Percentiles rank a stretch among this genome's conserved stretches.
Conservation (phyloP, 2,888 invertebrate species). For the Alviniconcha strummeri region DNA sequence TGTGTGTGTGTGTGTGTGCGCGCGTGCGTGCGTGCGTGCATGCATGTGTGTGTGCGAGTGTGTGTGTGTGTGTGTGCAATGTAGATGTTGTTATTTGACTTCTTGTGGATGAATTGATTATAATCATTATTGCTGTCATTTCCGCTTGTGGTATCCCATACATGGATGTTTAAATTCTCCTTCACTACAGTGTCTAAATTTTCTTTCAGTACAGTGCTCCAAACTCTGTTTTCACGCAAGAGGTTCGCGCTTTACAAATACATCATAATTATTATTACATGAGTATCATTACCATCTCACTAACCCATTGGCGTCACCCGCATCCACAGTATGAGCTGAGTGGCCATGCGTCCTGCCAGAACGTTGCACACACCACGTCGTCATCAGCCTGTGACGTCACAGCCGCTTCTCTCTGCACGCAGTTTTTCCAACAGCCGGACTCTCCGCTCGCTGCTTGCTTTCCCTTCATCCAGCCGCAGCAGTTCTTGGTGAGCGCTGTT, state of each 20-base stretch:
- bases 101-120: too few relatives aligned
- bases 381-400: neutral
- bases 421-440: neutral
- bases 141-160: too few relatives aligned
- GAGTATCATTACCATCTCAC: too few relatives aligned
- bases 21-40: neutral
- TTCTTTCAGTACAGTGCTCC: too few relatives aligned
- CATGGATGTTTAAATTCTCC: too few relatives aligned
- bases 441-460: constrained; percentile 23
- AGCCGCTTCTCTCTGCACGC: neutral
- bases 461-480: constrained; percentile 10
- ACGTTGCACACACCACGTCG: neutral
- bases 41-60: neutral
- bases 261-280: too few relatives aligned
- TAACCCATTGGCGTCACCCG: too few relatives aligned
- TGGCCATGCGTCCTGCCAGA: neutral
- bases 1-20: neutral
- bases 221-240: too few relatives aligned
- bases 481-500: constrained; percentile 19
- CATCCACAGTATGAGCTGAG: constrained; percentile 22
- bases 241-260: too few relatives aligned
- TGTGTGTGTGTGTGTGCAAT: neutral
- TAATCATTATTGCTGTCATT: too few relatives aligned
- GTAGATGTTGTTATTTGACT: too few relatives aligned
- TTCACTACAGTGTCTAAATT: too few relatives aligned